Base-by-base conservation (phyloP, 2,888 invertebrate species). In the Venusia cambrica region DNA sequence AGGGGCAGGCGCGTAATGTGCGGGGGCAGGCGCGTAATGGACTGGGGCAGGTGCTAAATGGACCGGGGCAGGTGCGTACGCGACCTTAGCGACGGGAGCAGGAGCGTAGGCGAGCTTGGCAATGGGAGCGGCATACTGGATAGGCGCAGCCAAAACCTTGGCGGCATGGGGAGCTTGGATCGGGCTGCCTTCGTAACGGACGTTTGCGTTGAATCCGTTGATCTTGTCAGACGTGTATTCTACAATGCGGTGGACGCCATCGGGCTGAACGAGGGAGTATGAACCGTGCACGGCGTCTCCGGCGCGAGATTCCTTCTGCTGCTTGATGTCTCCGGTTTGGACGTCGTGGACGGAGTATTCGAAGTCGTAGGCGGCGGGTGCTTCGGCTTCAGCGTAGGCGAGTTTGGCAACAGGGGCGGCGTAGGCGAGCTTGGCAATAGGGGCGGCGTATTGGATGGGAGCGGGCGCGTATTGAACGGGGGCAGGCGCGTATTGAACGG, bases 251-350 rank as follows among this genome's bases (percentile, higher is more conserved):
- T 63, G 71, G 18, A 76, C 71, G 1, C 87, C 87, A 26, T 87
- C 87, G 40, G 85, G 84, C 40, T 87, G 87, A 17, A 87, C 64
- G n/a, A 87, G 72, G 2, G 87, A 83, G 72, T 87, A 87, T 12
- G 73, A 79, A 40, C 87, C 87, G 25, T 80, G 80, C 21, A 87
- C 80, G 38, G 56, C 62, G 54, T 87, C 80, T 2, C 85, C 85
- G 43, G 61, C 53, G 47, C 87, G 85, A 26, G 67, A 54, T 48
- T 87, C 87, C 50, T 80, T 71, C 64, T 87, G 87, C 48, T 83
- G 68, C 58, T 87, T 87, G 47, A 83, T 60, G 59, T 87, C 87
- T 1, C 87, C 85, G 55, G 62, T 77, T 56, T 77, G 75, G 1
- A 60, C 54, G 48, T 87, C 87, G 39, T 83, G 78, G 31, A 87